Base-by-base conservation (phyloP, 30 jellyfish, hydroid and myxozoan species). In the Chrysaora quinquecirrha region DNA sequence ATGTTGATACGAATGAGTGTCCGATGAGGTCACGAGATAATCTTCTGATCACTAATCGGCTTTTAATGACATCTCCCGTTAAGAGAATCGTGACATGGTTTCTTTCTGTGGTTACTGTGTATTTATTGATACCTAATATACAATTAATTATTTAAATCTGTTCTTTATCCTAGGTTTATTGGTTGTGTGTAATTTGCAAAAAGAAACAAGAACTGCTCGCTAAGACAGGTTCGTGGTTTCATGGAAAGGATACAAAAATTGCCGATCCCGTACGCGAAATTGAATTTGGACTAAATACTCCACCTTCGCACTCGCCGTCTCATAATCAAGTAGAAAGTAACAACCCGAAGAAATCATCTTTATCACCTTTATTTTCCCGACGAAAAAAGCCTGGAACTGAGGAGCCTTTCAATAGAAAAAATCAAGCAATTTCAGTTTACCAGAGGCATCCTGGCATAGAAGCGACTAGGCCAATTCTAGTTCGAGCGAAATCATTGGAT, bases 161-260 rank as follows among this genome's bases (percentile, higher is more conserved):
- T 24, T 2, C 46, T 64, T 50, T 61, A 14, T 14, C 19, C 4
- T 80, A 89, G 97, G 85, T 31, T 25, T 46, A 56, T 30, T 90
- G 97, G 97, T 64, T 75, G 30, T 90, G 97, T 48, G 49, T 80
- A 68, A 64, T 90, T 18, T 90, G 97, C 76, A 67, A 56, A 63
- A 84, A 84, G 85, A 90, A 84, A 34, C 97, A 90, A 78, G 97
- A 90, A 35, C 85, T 90, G 14, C 48, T 90, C 7, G 88, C 91
- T 23, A 90, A 90, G 74, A 90, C 97, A 2, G 97, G 97, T 6
- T 66, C 89, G 29, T 90, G 97, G 97, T 90, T 90, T 71, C 97
- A 90, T 64, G 96, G 97, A 18, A 84, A 84, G 71, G 92, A 76
- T 30, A 23, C 85, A 2, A 71, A 74, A 48, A 83, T 12, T 29